These are phyloP conservation scores for Xiphophorus birchmanni DNA, from an alignment of 2,797 vertebrate species.

Conservation along the genomic window DNA sequence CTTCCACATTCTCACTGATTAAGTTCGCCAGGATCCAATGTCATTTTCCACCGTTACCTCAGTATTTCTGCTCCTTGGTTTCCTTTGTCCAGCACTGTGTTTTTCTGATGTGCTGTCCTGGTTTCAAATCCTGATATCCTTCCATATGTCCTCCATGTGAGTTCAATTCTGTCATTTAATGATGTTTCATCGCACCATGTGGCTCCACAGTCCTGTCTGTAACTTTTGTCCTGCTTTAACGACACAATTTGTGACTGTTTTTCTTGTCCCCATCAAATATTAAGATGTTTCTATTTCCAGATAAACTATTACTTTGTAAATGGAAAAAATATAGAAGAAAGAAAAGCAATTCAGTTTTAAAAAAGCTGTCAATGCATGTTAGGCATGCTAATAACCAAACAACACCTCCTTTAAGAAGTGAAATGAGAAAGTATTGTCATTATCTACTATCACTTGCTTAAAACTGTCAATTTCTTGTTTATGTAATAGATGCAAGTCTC, in stretches of 20 bases:
- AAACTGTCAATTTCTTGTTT: background rate
- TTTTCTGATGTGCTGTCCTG: background rate
- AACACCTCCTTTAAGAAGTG: background rate
- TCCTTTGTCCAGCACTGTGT: background rate
- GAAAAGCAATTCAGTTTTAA: background rate
- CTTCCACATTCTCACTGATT: background rate
- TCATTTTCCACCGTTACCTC: background rate
- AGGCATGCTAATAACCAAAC: background rate
- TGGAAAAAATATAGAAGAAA: background rate
- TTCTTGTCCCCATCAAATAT: background rate
- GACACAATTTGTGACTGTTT: background rate
- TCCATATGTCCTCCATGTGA: background rate
- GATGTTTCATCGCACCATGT: background rate
- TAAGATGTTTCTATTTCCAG: background rate
- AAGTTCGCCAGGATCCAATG: background rate
- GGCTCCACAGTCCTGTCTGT: background rate
- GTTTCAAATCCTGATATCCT: background rate
- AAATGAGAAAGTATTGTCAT: background rate
- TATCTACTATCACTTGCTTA: background rate
- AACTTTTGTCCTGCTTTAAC: background rate
- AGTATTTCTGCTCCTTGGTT: background rate
- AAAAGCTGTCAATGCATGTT: background rate
- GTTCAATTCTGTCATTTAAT: background rate
- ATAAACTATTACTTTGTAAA: background rate
- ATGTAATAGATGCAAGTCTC: background rate